Base-by-base conservation (phyloP, 2,113 vertebrate genomes). In the Epinephelus fuscoguttatus region DNA sequence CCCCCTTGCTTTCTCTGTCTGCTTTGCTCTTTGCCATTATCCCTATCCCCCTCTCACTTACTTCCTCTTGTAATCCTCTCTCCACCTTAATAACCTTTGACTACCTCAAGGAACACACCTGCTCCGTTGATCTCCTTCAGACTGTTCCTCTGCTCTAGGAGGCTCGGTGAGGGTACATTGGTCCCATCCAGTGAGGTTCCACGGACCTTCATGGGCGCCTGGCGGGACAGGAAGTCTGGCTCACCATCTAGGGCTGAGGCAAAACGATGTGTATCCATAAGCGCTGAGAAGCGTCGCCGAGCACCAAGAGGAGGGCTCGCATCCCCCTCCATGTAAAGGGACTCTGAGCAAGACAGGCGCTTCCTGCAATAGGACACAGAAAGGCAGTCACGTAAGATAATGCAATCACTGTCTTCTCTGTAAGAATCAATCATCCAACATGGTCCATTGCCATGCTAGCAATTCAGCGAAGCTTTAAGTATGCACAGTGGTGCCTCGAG, bases 211-310 rank as follows among this genome's bases (percentile, higher is more conserved):
- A 91, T 78, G 25, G 88, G 84, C 47, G 63, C 80, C 70, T 94
- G 95, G n/a, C 92, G 95, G 27, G 92, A 77, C 19, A 82, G 76
- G 18, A 85, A 79, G 64, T 97, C 97, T 0, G 90, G 86, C 64
- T 98, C 96, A 0, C 95, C 95, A 73, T 97, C 97, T 5, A 95
- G 92, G 0, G 96, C 93, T 0, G 95, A 95, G 21, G 95, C 96
- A 70, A 98, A 97, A n/a, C 97, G 96, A 86, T 96, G 97, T 0
- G 97, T 97, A 73, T 99, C 97, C 94, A 98, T 96, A 72, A 99
- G 93, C 0, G 97, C 97, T 0, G 97, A 99, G 89, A 98, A 98
- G 2, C 97, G 95, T 0, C 97, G 95, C 0, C 97, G 96, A 1
- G 97, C 97, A 0, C 97, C 97, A 15, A 97, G 84, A 0, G 97